Percentiles rank a stretch among this genome's conserved stretches.
phyloP scores from a whole-genome alignment of 2,113 vertebrate genomes.

The Promerops cafer region DNA sequence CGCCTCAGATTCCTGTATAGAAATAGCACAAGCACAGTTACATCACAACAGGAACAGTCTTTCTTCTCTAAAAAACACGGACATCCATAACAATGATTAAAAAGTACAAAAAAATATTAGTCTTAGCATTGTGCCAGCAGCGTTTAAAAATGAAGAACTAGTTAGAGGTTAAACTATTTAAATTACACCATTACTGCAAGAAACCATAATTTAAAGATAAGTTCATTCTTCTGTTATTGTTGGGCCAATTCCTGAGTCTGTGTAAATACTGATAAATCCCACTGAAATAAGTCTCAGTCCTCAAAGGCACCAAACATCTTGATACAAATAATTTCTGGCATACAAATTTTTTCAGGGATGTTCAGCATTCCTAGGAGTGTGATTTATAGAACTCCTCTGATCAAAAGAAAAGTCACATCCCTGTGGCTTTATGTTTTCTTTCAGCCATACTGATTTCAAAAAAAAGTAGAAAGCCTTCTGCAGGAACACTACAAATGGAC shows the following conservation, averaged over 20 bases:
- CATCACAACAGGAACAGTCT: neutral
- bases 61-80: neutral
- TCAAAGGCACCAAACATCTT: neutral
- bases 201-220: neutral
- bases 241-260: neutral
- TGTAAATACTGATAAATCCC: slow-evolving; percentile 6
- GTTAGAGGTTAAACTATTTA: neutral
- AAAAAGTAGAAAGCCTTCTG: neutral
- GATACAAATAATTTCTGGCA: neutral
- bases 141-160: neutral
- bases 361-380: neutral
- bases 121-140: neutral
- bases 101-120: slow-evolving; percentile 27
- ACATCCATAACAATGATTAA: neutral
- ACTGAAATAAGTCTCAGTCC: neutral
- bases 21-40: neutral
- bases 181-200: neutral
- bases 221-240: neutral
- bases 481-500: neutral
- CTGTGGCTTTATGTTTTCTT: neutral
- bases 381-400: neutral
- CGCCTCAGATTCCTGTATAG: neutral
- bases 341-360: neutral
- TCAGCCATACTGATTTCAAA: neutral
- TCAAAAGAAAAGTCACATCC: neutral